These are phyloP conservation scores for Argyresthia albistria DNA, from an alignment of 2,888 invertebrate genomes.

Conservation along the genomic window DNA sequence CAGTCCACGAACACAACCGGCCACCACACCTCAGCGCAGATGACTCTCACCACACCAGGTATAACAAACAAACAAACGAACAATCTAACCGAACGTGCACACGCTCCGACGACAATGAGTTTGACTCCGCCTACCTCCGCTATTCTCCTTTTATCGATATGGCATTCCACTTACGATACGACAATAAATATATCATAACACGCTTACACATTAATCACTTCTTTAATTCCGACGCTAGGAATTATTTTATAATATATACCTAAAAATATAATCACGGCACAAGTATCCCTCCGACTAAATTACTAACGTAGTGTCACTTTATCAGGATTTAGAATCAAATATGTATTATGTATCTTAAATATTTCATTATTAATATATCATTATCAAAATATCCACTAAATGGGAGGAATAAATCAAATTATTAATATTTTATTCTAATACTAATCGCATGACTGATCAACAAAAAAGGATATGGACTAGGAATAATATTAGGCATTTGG, in stretches of 20 bases:
- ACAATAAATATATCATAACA: constrained; percentile 68
- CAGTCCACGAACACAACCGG: constrained; percentile 26
- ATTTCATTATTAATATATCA: constrained; percentile 73
- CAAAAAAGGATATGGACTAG: constrained; percentile 72
- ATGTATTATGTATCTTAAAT: constrained; percentile 74
- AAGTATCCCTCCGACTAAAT: constrained; percentile 74
- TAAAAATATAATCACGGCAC: constrained; percentile 74
- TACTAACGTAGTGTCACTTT: constrained; percentile 72
- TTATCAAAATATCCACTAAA: constrained; percentile 74
- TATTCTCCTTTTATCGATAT: constrained; percentile 72
- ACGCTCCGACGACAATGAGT: constrained; percentile 35
- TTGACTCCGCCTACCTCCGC: constrained; percentile 62
- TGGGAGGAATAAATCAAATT: constrained; percentile 74
- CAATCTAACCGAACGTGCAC: constrained; percentile 34
- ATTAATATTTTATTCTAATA: constrained; percentile 68
- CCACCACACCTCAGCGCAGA: neutral
- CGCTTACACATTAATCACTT: constrained; percentile 73
- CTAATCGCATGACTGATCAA: constrained; percentile 73
- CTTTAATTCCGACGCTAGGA: constrained; percentile 73
- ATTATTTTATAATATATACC: constrained; percentile 73
- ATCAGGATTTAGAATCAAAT: constrained; percentile 74
- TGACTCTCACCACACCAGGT: constrained; percentile 9
- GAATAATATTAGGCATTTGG: constrained; percentile 70
- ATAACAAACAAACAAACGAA: constrained; percentile 53
- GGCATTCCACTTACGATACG: constrained; percentile 71